A percentile compares a stretch with the other conserved stretches of the same genome.
phyloP scores from a whole-genome alignment of 2,113 vertebrate genomes.

The Rissa tridactyla region DNA sequence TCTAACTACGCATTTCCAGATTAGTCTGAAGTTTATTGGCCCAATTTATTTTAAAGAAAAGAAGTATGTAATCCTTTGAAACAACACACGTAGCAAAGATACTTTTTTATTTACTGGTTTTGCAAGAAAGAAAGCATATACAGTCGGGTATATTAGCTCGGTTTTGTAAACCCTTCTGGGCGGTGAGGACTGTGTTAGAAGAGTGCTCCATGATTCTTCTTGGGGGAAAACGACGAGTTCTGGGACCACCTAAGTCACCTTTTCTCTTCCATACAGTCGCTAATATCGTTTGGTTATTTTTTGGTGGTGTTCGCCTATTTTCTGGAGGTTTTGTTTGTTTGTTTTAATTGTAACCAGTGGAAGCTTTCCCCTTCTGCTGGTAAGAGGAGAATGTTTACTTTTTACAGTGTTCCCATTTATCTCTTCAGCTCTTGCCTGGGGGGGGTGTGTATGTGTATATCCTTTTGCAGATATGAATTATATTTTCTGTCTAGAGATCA shows the following conservation, averaged over 20 bases:
- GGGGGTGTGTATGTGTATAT: constrained; percentile 6
- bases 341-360: neutral
- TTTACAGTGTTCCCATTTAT: constrained; percentile 24
- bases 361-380: neutral
- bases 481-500: constrained; percentile 54
- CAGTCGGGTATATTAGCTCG: neutral
- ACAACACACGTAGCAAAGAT: neutral
- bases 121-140: neutral
- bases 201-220: rapidly evolving
- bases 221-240: neutral
- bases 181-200: neutral
- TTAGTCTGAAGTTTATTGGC: neutral
- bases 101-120: neutral
- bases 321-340: neutral
- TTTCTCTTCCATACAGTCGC: neutral
- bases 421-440: constrained; percentile 16
- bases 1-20: neutral
- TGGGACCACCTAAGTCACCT: neutral
- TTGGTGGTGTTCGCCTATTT: neutral
- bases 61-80: neutral
- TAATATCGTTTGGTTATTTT: rapidly evolving
- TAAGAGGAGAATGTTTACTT: neutral
- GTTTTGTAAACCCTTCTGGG: neutral
- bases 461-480: constrained; percentile 47
- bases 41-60: neutral